These are phyloP conservation scores for Neodontobutis hainanensis DNA, from an alignment of 2,113 vertebrate genomes.

Conservation along the genomic window DNA sequence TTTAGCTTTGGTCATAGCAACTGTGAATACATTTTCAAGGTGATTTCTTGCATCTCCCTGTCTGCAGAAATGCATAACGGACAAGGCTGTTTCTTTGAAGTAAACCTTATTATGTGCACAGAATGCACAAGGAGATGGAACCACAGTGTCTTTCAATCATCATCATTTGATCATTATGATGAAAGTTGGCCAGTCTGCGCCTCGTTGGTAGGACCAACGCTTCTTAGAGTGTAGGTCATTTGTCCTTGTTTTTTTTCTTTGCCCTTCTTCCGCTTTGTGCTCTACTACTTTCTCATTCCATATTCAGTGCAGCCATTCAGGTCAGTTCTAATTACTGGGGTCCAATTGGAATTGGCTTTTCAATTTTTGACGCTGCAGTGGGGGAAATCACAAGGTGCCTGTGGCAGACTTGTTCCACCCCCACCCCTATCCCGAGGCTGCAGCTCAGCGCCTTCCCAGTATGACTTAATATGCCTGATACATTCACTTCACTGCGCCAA, in stretches of 20 bases:
- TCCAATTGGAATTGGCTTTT: constrained; percentile 80
- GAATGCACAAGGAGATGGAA: neutral
- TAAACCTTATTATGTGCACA: constrained; percentile 1
- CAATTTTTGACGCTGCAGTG: constrained; percentile 70
- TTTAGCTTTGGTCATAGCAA: neutral
- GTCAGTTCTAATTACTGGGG: constrained; percentile 79
- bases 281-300: constrained; percentile 47
- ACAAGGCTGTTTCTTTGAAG: constrained; percentile 3
- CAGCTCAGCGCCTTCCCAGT: constrained; percentile 33
- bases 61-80: neutral
- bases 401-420: constrained; percentile 26
- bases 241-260: constrained; percentile 46
- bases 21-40: constrained; percentile 11
- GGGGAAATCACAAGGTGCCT: constrained; percentile 62
- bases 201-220: constrained; percentile 13
- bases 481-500: constrained; percentile 65
- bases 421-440: constrained; percentile 8
- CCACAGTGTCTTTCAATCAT: constrained; percentile 22
- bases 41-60: constrained; percentile 7
- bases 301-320: constrained; percentile 67
- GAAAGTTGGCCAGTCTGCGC: constrained; percentile 5
- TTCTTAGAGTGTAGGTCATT: constrained; percentile 47
- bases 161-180: constrained; percentile 30
- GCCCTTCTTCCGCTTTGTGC: constrained; percentile 33
- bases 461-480: constrained; percentile 73